Base-by-base conservation (phyloP, 2,113 vertebrate genomes). In the Emydura subglobosa region DNA sequence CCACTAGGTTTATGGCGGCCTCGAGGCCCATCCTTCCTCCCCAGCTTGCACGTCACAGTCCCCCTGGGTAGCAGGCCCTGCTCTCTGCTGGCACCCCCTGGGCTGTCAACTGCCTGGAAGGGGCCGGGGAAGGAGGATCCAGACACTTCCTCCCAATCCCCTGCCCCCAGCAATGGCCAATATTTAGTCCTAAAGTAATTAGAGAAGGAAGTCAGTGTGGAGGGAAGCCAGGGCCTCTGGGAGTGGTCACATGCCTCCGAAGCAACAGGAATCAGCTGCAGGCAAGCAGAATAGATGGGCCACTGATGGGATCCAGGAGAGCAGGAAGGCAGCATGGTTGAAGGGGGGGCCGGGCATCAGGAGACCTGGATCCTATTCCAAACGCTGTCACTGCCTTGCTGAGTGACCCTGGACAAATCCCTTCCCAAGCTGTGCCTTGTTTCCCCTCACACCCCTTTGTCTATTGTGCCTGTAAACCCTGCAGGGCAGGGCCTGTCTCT, bases 141-240 rank as follows among this genome's bases (percentile, higher is more conserved):
- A 5, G 27, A 27, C 57, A 59, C 27, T 12, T 12, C 7, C 14
- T 34, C 61, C 31, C 13, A 47, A 47, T 8, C 25, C 61, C 61
- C 31, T 3, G 16, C 7, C 31, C 14, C 14, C 6, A 65, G 59
- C 59, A 29, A 7, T 34, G 29, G 29, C 6, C 29, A 61, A 16
- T 61, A 7, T n/a, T 68, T 65, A 34, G 61, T 65, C 17, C 61
- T 68, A 19, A 31, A 68, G 34, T 21, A n/a, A 5, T 0, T 50
- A 61, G 85, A 85, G 59, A 50, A 42, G 39, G 74, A 0, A 27
- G 17, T 34, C 21, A 78, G 80, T 61, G 83, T 10, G 4, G 3
- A 91, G 76, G 50, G 0, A 0, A 2, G 3, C 5, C 14, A 13
- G 3, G 42, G 11, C 61, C 29, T 16, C 11, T 21, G 44, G 79